phyloP scores from a whole-genome alignment of 92 coral and sea anemone genomes.

The Phenganax marumi region DNA sequence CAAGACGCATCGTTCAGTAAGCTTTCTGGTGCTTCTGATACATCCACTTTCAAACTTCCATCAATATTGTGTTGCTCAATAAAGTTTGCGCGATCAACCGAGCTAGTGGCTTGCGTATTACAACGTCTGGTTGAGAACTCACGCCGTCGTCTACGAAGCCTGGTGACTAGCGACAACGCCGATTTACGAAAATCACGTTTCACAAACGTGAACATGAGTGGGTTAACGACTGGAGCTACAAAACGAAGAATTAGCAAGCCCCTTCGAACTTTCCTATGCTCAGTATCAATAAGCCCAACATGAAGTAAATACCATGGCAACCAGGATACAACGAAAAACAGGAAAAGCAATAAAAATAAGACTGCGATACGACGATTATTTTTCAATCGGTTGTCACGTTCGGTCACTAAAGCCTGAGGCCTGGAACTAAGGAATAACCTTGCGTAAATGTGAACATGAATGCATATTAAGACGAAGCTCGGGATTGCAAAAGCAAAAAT shows the following conservation, averaged over 20 bases:
- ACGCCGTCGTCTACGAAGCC: neutral
- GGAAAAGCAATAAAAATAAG: constrained; percentile 24
- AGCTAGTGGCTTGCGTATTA: constrained; percentile 16
- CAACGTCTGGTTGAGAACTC: neutral
- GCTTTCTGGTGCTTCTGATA: neutral
- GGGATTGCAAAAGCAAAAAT: constrained; percentile 27
- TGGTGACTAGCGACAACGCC: neutral
- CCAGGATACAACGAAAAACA: constrained; percentile 26
- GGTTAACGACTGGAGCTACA: constrained; percentile 33
- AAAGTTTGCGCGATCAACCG: constrained; percentile 15
- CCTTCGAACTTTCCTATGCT: neutral
- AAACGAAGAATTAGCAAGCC: constrained; percentile 2
- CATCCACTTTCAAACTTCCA: neutral
- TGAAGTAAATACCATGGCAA: constrained; percentile 38
- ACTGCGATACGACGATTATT: constrained; percentile 7
- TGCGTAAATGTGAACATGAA: constrained; percentile 18
- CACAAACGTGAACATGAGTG: constrained; percentile 33
- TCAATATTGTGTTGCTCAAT: neutral
- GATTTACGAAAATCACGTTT: constrained; percentile 42
- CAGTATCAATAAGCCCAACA: neutral
- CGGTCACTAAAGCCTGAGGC: neutral
- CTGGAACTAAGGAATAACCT: neutral
- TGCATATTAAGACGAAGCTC: neutral
- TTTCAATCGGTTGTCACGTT: neutral
- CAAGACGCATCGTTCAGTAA: neutral